Base-by-base conservation (phyloP, 35 echinoderm and acorn worm genomes). In the Holothuria glaberrima region DNA sequence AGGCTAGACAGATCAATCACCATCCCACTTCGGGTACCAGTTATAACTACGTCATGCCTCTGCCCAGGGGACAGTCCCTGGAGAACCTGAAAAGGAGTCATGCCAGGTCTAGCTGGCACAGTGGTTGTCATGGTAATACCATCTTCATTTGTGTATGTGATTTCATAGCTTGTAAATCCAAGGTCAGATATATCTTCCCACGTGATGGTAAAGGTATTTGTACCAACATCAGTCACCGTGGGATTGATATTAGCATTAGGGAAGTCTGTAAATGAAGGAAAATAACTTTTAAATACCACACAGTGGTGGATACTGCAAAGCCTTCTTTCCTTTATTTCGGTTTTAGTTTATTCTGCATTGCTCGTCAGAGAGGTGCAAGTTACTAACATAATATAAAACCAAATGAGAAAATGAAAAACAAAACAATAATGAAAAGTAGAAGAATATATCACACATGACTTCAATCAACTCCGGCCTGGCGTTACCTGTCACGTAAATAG, bases 151-250 rank as follows among this genome's bases (percentile, higher is more conserved):
- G 45, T 58, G 26, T 63, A 60, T 19, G 45, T 48, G 25, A 86
- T 38, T 58, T 64, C 48, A 32, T 86, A 86, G 9, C 25, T 10
- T 10, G 56, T 66, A 36, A 86, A 60, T 0, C 82, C 82, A 21
- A 86, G 57, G 58, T 86, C 45, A 2, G 82, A 30, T 10, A 86
- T 66, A 36, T 86, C 82, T 21, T 86, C 60, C 82, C 82, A 86
- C 0, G 82, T 41, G 7, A 86, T 66, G 33, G 82, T 65, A 28
- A 86, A 86, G 5, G 12, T 20, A 27, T 12, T 64, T 22, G 82
- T 86, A 17, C 56, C 60, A 20, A 86, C 31, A 86, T 86, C 64
- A 19, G 56, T 63, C 1, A 66, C 31, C 5, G 29, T 17, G 24
- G 82, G 60, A n/a, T 33, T 86, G 58, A 86, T 66, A 58, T 86